Percentiles rank a stretch among this genome's conserved stretches.
Conservation (phyloP, 2,888 invertebrate species). For the Alloplasta piceator region DNA sequence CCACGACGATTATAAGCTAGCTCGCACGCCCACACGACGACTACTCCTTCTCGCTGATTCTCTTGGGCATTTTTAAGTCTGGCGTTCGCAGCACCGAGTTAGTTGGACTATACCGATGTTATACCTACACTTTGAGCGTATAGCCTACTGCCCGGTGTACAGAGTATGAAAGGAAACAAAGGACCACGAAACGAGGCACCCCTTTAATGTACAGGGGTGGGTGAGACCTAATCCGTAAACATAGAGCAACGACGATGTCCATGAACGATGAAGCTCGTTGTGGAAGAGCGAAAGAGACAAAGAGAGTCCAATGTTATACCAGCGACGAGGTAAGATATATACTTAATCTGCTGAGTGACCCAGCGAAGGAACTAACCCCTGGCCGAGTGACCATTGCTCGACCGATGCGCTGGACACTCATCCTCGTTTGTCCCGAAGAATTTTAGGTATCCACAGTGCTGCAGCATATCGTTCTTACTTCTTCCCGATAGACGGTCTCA, state of each 20-base stretch:
- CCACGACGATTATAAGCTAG: constrained; percentile 35
- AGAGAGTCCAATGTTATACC: constrained; percentile 5
- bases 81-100: background rate
- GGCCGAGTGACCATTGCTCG: constrained; percentile 1
- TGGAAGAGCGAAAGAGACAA: background rate
- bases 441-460: constrained; percentile 16
- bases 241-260: constrained; percentile 35
- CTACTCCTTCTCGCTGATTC: background rate
- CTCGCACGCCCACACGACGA: constrained; percentile 61
- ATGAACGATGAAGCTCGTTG: background rate
- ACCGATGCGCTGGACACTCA: background rate
- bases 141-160: constrained; percentile 1
- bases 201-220: constrained; percentile 28
- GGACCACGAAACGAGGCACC: constrained; percentile 27
- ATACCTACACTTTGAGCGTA: background rate
- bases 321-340: constrained; percentile 22
- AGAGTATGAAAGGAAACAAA: constrained; percentile 45
- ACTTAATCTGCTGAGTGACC: constrained; percentile 53
- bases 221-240: constrained; percentile 61
- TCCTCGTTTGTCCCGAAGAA: constrained; percentile 36
- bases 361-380: constrained; percentile 31
- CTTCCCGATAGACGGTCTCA: constrained; percentile 13
- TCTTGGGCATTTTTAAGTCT: constrained; percentile 29
- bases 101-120: constrained; percentile 4
- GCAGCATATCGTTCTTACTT: constrained; percentile 25